Evolutionary conservation across 1,140 invertebrate species (phyloP), one percentile per base, ranked within the genome.

Genomic region (Papilio helenus): DNA sequence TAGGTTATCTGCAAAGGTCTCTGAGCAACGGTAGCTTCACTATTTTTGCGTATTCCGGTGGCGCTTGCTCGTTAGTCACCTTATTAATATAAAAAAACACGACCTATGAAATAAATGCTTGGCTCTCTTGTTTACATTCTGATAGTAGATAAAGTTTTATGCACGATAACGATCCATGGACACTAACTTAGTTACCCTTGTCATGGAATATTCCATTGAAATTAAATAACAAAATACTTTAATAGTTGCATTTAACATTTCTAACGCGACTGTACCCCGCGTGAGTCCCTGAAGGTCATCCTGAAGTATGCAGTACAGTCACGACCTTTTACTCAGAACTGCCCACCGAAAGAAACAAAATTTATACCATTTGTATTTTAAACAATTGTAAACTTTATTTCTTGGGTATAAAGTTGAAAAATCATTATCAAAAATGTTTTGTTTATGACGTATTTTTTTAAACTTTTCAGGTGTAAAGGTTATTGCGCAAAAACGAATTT

Each of bases 231-330:
- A 74, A 76, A 73, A 80, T 34, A 29, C 10, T 61, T 61, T 16
- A 46, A 77, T 39, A 20, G 29, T 65, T 18, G 9, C 16, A 16
- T 77, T 65, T 23, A 26, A 61, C 42, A 65, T 77, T 85, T 82
- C 80, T 55, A 77, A 44, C 74, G 16, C 72, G 78, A 80, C 80
- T 84, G 84, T 90, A 89, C 89, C 12, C 79, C 83, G 84, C 89
- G 90, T 90, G 89, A 90, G 87, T 82, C 80, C 84, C 82, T 84
- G 87, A 90, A 92, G 90, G 90, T 89, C 88, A 86, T n/a, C 79
- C 81, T 83, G 81, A 86, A 86, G 83, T 90, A 92, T 90, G 88
- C 89, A 87, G 86, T 84, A 85, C 86, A 87, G 89, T 89, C 89
- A 89, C 88, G 87, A 88, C 80, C 79, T 83, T 82, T 77, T 74